phyloP scores from a whole-genome alignment of 2,888 invertebrate genomes.

The Molorchus minor region DNA sequence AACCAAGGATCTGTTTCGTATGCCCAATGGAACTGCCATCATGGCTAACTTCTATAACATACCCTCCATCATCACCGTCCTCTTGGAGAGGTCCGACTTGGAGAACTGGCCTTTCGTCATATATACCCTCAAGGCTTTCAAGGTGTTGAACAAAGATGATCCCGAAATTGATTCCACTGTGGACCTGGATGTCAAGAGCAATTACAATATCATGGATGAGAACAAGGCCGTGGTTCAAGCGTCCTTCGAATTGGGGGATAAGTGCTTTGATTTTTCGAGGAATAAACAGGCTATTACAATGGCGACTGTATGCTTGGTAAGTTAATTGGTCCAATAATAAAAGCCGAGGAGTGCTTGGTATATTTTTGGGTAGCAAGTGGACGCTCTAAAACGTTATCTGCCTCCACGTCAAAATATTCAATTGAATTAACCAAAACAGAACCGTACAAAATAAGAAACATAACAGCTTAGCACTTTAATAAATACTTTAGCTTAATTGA shows the following conservation, averaged over 20 bases:
- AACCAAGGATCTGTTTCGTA: slow-evolving; percentile 65
- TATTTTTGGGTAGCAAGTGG: too few relatives aligned
- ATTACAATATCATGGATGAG: slow-evolving; percentile 67
- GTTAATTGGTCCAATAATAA: too few relatives aligned
- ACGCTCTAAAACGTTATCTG: too few relatives aligned
- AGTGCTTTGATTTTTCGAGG: slow-evolving; percentile 68
- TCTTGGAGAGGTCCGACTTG: slow-evolving; percentile 59
- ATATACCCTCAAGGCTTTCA: slow-evolving; percentile 47
- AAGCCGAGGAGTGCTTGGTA: too few relatives aligned
- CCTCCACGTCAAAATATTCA: too few relatives aligned
- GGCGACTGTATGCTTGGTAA: slow-evolving; percentile 67
- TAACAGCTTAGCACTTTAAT: too few relatives aligned
- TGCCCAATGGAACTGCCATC: slow-evolving; percentile 67
- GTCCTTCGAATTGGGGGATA: slow-evolving; percentile 68
- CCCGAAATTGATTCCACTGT: slow-evolving; percentile 63
- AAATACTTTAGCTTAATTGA: too few relatives aligned
- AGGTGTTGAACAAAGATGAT: slow-evolving; percentile 63
- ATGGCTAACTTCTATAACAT: slow-evolving; percentile 68
- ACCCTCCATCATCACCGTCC: slow-evolving; percentile 64
- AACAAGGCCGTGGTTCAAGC: slow-evolving; percentile 68
- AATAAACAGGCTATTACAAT: slow-evolving; percentile 71
- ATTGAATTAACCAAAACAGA: too few relatives aligned
- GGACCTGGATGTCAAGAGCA: slow-evolving; percentile 66
- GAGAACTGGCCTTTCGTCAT: slow-evolving; percentile 51
- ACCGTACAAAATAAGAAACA: too few relatives aligned